Conservation (phyloP, 92 coral and sea anemone species). For the Epizoanthus fatuus region DNA sequence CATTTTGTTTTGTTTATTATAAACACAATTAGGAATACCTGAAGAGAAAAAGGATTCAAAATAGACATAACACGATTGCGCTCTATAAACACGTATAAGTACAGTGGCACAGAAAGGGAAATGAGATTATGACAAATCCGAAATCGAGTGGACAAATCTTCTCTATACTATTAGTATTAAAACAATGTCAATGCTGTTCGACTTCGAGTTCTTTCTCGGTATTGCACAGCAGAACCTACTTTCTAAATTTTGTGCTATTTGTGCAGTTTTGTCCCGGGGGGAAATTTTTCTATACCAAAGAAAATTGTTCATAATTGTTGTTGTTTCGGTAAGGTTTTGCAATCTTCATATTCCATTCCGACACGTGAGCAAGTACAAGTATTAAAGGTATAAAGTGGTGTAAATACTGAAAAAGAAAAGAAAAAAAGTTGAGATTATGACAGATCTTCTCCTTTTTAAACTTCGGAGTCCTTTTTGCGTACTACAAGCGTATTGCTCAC, state of each 20-base stretch:
- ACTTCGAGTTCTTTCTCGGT: not conserved
- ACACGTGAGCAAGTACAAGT: too few relatives aligned
- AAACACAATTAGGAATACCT: conserved; percentile 27
- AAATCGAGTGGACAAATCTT: not conserved
- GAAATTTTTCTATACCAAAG: not conserved
- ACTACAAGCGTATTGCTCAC: too few relatives aligned
- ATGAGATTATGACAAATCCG: conserved; percentile 2
- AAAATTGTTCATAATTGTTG: not conserved
- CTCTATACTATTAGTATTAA: not conserved
- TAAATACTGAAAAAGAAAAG: too few relatives aligned
- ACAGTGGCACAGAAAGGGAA: not conserved
- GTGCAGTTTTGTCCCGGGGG: conserved; percentile 1
- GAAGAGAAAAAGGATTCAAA: conserved; percentile 21
- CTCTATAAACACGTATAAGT: not conserved
- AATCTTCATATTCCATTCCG: too few relatives aligned
- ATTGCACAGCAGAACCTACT: not conserved
- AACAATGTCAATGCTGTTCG: not conserved
- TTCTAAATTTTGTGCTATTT: not conserved
- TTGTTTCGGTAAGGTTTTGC: too few relatives aligned
- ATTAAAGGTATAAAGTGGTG: too few relatives aligned
- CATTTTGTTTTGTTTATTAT: conserved; percentile 31
- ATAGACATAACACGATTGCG: not conserved
- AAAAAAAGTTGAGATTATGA: too few relatives aligned
- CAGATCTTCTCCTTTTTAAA: too few relatives aligned
- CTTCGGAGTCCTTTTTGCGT: too few relatives aligned